Evolutionary conservation across 2,888 invertebrate genomes (phyloP).

Genomic region (Leptinotarsa juncta): DNA sequence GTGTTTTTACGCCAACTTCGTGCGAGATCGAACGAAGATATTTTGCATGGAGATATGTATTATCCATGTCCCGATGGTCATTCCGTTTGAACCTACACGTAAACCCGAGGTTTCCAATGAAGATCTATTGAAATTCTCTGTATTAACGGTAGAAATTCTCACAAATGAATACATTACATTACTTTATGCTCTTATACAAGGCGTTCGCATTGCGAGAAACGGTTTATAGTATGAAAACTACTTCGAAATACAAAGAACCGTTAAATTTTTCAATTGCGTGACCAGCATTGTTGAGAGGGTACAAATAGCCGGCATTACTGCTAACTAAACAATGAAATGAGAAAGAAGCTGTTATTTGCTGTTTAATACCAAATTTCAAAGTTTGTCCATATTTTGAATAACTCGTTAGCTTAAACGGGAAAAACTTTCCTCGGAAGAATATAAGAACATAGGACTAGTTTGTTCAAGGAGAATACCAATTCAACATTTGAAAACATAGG

Average conservation of each 20-base stretch:
- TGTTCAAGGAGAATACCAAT: too few species aligned
- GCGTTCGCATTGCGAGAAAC: background rate
- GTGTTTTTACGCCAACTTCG: slow-evolving; percentile 63
- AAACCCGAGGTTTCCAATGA: slow-evolving; percentile 52
- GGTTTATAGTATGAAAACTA: slow-evolving; percentile 12
- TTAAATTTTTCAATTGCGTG: background rate
- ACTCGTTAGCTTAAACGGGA: too few species aligned
- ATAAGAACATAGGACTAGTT: too few species aligned
- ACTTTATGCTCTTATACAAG: slow-evolving; percentile 14
- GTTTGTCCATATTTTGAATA: too few species aligned
- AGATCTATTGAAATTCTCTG: slow-evolving; percentile 52
- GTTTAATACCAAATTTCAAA: too few species aligned
- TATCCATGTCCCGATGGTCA: slow-evolving; percentile 57
- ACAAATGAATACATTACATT: slow-evolving; percentile 40
- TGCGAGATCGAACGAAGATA: slow-evolving; percentile 63
- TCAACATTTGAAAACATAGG: too few species aligned
- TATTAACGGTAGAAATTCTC: slow-evolving; percentile 38
- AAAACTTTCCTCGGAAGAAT: too few species aligned
- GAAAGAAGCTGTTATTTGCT: too few species aligned
- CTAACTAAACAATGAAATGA: background rate
- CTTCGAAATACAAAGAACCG: slow-evolving; percentile 1
- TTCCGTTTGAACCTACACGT: slow-evolving; percentile 56
- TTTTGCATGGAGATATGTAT: slow-evolving; percentile 63
- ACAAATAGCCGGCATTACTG: background rate
- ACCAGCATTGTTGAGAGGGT: background rate